Percentiles rank a stretch among this genome's conserved stretches.
Conservation (phyloP, 2,888 invertebrate species). For the Chironomus tentans region DNA sequence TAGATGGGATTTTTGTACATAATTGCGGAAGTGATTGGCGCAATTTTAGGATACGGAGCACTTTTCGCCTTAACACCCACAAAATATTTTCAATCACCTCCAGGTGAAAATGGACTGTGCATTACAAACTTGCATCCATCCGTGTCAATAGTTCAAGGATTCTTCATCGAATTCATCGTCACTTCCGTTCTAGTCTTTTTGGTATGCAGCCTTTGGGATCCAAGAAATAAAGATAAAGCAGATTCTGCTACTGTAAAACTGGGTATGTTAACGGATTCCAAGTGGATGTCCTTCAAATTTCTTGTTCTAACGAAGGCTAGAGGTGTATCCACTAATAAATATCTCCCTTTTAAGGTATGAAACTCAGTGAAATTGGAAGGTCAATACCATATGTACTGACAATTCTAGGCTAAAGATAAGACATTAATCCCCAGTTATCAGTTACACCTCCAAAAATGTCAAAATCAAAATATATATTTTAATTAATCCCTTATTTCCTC, state of each 20-base stretch:
- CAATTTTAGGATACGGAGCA: slow-evolving; percentile 52
- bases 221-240: slow-evolving; percentile 47
- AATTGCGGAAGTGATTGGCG: slow-evolving; percentile 52
- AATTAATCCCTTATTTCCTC: background rate
- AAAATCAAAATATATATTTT: background rate
- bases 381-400: slow-evolving; percentile 34
- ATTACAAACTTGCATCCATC: slow-evolving; percentile 46
- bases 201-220: slow-evolving; percentile 55
- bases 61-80: slow-evolving; percentile 44
- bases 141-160: slow-evolving; percentile 43
- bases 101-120: slow-evolving; percentile 43
- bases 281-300: no score
- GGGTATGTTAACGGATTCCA: slow-evolving; percentile 13
- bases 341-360: no score
- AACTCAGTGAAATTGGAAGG: no score
- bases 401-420: slow-evolving; percentile 50
- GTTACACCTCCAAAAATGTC: background rate
- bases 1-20: slow-evolving; percentile 47
- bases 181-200: slow-evolving; percentile 51
- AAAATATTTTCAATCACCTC: slow-evolving; percentile 30
- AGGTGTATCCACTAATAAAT: no score
- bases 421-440: slow-evolving; percentile 47
- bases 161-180: slow-evolving; percentile 49
- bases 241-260: slow-evolving; percentile 52
- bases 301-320: no score